phyloP scores from a whole-genome alignment of 1,140 invertebrate species.

The Colletes gigas region DNA sequence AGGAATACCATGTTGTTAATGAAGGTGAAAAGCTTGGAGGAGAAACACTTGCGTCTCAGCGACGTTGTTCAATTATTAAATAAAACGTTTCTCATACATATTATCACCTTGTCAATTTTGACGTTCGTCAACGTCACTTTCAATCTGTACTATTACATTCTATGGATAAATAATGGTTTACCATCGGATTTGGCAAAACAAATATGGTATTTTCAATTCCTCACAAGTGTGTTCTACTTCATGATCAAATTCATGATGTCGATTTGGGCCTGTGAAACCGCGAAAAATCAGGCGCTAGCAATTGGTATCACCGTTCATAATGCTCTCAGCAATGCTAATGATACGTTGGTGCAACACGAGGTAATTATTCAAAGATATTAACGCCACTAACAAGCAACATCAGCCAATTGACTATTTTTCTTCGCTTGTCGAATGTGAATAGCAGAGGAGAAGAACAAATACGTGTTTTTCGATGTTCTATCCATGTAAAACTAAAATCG shows the following conservation, averaged over 20 bases:
- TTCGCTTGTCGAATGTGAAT: no score
- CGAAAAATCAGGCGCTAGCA: slow-evolving; percentile 64
- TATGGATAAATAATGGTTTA: background rate
- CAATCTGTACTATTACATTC: slow-evolving; percentile 73
- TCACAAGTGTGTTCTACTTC: slow-evolving; percentile 63
- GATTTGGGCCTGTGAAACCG: slow-evolving; percentile 71
- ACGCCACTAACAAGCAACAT: no score
- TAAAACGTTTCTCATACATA: slow-evolving; percentile 67
- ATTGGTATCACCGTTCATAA: slow-evolving; percentile 70
- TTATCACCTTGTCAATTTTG: slow-evolving; percentile 60
- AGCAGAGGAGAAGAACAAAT: no score
- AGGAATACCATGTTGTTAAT: slow-evolving; percentile 69
- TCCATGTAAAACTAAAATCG: no score
- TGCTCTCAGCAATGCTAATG: slow-evolving; percentile 62
- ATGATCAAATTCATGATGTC: slow-evolving; percentile 65
- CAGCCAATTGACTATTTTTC: no score
- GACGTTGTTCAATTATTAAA: slow-evolving; percentile 69
- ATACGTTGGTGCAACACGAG: slow-evolving; percentile 72
- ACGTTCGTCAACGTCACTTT: slow-evolving; percentile 75
- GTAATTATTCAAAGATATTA: slow-evolving; percentile 55
- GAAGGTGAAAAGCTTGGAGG: slow-evolving; percentile 68
- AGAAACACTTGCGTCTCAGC: slow-evolving; percentile 70
- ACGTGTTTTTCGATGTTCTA: no score
- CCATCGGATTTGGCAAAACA: slow-evolving; percentile 46
- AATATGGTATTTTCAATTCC: slow-evolving; percentile 68